Percentiles rank a stretch among this genome's conserved stretches.
Evolutionary conservation across 2,888 invertebrate species (phyloP).

Genomic region (Hirtodrosophila confusa): DNA sequence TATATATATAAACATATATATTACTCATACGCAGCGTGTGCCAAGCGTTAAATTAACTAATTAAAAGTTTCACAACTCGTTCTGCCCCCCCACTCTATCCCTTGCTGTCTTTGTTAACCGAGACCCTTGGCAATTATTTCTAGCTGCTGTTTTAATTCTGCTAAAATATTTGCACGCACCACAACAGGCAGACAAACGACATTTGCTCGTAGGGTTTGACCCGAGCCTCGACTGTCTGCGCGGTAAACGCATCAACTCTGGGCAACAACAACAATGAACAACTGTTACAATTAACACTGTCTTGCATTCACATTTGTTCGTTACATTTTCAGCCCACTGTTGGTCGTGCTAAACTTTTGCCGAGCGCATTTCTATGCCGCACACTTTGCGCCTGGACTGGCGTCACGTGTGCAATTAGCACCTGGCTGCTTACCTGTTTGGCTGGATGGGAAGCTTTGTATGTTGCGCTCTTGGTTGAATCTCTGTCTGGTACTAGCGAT

Average conservation of each 20-base stretch:
- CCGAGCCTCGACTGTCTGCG: constrained; percentile 24
- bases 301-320: constrained; percentile 43
- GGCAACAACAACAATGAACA: constrained; percentile 39
- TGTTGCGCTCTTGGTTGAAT: constrained; percentile 10
- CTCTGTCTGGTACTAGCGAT: constrained; percentile 14
- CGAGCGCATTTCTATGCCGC: constrained; percentile 31
- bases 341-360: constrained; percentile 41
- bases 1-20: constrained; percentile 27
- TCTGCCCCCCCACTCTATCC: constrained; percentile 12
- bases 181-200: constrained; percentile 27
- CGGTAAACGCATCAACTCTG: constrained; percentile 53
- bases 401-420: constrained; percentile 68
- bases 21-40: constrained; percentile 69
- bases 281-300: constrained; percentile 70
- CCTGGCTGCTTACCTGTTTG: constrained; percentile 51
- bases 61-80: constrained; percentile 68
- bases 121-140: constrained; percentile 68
- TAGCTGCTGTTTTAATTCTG: constrained; percentile 62
- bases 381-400: constrained; percentile 38
- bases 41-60: constrained; percentile 76
- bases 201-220: constrained; percentile 36
- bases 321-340: constrained; percentile 6
- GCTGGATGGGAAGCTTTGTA: constrained; percentile 40
- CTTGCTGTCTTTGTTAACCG: constrained; percentile 31
- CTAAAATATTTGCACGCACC: constrained; percentile 59